Evolutionary conservation across 2,888 invertebrate genomes (phyloP).

Genomic region (Apodemia duryi): DNA sequence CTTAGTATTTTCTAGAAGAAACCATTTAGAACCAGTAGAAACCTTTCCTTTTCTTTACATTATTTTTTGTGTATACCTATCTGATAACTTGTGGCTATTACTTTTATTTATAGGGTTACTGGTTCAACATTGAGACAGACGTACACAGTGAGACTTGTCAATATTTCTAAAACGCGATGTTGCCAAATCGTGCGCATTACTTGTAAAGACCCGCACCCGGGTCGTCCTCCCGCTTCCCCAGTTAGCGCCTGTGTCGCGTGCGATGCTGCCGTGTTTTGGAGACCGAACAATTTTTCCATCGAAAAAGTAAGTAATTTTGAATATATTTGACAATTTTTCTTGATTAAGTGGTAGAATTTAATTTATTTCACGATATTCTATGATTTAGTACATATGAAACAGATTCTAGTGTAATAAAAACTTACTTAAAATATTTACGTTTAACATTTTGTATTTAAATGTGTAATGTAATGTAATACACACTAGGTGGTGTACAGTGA

Average conservation of each 20-base stretch:
- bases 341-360: conserved; percentile 4
- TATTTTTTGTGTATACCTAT: too few relatives aligned
- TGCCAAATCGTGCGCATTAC: conserved; percentile 6
- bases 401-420: not conserved
- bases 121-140: conserved; percentile 7
- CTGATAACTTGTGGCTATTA: too few relatives aligned
- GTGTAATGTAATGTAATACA: not conserved
- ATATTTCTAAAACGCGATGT: conserved; percentile 2
- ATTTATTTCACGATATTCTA: not conserved
- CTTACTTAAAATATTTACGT: conserved; percentile 1
- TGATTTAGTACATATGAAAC: not conserved
- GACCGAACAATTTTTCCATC: not conserved
- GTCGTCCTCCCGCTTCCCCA: not conserved
- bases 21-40: too few relatives aligned
- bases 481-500: not conserved
- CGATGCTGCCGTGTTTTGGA: too few relatives aligned
- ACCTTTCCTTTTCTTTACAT: too few relatives aligned
- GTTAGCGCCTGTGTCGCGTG: not conserved
- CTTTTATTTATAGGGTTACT: conserved; percentile 6
- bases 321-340: conserved; percentile 7
- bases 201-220: not conserved
- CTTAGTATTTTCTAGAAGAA: too few relatives aligned
- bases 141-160: conserved; percentile 12
- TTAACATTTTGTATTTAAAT: not conserved
- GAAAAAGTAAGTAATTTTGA: conserved; percentile 11